These are phyloP conservation scores for Bradysia coprophila DNA, from an alignment of 1,140 invertebrate species.

Conservation along the genomic window DNA sequence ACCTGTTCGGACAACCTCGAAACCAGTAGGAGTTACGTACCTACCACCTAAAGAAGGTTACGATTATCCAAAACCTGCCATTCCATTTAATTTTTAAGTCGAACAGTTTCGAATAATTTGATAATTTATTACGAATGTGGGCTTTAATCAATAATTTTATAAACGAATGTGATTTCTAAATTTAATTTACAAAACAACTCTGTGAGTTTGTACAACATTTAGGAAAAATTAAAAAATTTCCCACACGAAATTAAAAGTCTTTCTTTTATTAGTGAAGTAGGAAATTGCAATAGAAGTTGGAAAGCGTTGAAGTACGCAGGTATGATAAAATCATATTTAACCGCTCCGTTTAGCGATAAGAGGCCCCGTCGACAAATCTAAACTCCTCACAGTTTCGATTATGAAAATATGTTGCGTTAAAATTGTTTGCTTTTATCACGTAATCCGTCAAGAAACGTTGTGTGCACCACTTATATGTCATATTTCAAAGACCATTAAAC, in stretches of 20 bases:
- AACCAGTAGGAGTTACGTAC: conserved; percentile 4
- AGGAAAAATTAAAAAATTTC: neutral
- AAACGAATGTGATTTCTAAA: conserved; percentile 9
- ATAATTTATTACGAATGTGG: conserved; percentile 10
- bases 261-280: neutral
- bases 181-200: neutral
- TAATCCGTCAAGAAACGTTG: too few relatives aligned
- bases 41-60: conserved; percentile 19
- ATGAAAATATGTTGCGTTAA: too few relatives aligned
- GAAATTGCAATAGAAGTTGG: too few relatives aligned
- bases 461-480: too few relatives aligned
- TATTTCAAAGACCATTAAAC: too few relatives aligned
- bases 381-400: too few relatives aligned
- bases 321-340: too few relatives aligned
- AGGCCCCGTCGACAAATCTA: too few relatives aligned
- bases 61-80: conserved; percentile 25
- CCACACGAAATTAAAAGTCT: neutral
- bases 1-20: conserved; percentile 3
- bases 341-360: too few relatives aligned
- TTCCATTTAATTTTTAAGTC: conserved; percentile 22
- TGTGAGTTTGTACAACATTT: neutral
- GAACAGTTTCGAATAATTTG: conserved; percentile 5
- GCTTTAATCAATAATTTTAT: conserved; percentile 9
- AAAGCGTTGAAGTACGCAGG: too few relatives aligned
- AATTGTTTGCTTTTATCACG: too few relatives aligned